Evolutionary conservation across 2,113 vertebrate genomes (phyloP).

Genomic region (cat (Felis catus)): DNA sequence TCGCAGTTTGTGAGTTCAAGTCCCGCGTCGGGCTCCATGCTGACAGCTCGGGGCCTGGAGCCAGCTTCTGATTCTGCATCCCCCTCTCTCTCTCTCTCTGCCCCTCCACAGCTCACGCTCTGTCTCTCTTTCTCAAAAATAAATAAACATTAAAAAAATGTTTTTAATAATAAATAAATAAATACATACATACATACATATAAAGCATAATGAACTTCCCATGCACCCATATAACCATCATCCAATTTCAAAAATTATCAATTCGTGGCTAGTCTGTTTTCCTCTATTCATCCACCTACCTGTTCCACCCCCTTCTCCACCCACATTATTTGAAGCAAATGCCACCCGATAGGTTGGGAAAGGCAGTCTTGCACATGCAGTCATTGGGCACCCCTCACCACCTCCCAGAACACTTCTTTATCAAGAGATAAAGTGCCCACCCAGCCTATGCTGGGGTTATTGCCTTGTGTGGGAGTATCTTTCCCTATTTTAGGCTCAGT

Average conservation of each 20-base stretch:
- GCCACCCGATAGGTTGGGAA: neutral
- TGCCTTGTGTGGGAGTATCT: neutral
- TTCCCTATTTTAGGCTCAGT: neutral
- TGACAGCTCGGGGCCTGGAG: too few species aligned
- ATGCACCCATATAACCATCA: neutral
- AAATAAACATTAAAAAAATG: too few species aligned
- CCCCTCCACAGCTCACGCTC: too few species aligned
- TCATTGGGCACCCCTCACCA: neutral
- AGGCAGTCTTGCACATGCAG: neutral
- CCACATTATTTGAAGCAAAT: neutral
- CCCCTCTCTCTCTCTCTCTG: too few species aligned
- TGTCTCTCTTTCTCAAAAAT: too few species aligned
- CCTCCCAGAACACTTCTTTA: neutral
- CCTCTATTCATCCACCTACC: neutral
- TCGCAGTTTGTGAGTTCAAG: too few species aligned
- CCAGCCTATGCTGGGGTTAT: neutral
- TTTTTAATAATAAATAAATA: too few species aligned
- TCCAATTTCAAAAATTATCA: neutral
- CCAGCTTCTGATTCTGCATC: too few species aligned
- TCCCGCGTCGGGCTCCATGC: too few species aligned
- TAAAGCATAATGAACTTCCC: neutral
- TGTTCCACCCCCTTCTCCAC: accelerated
- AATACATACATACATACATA: neutral
- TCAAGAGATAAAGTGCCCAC: neutral
- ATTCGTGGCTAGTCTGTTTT: neutral